These are phyloP conservation scores for Sebastes vulpes DNA, from an alignment of 2,797 vertebrate genomes.

Conservation along the genomic window DNA sequence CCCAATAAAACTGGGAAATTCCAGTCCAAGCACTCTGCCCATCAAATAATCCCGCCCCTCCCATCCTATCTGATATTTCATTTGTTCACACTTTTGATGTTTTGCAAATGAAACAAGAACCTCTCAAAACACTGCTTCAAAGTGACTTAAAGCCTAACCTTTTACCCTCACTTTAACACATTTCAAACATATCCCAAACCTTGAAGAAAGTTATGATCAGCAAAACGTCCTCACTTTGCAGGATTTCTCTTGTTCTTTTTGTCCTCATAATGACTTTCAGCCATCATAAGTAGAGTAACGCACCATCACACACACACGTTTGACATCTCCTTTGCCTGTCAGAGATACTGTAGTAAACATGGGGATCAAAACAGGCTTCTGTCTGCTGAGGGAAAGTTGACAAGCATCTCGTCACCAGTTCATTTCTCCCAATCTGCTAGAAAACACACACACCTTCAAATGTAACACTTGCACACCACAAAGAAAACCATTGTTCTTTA, in stretches of 20 bases:
- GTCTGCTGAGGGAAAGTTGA: conserved; percentile 31
- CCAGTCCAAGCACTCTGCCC: not conserved
- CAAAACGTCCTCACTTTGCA: not conserved
- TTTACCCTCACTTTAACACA: not conserved
- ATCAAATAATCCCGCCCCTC: not conserved
- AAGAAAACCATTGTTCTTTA: conserved; percentile 64
- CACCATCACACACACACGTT: not conserved
- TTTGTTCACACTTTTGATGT: not conserved
- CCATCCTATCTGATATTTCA: not conserved
- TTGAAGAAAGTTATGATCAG: not conserved
- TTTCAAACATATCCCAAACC: not conserved
- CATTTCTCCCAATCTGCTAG: conserved; percentile 18
- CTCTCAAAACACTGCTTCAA: not conserved
- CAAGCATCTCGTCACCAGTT: conserved; percentile 37
- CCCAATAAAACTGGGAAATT: not conserved
- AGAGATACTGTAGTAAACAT: conserved; percentile 15
- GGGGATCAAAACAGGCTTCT: conserved; percentile 35
- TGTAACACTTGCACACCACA: conserved; percentile 19
- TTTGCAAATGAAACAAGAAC: not conserved
- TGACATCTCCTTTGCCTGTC: conserved; percentile 7
- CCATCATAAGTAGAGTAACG: not conserved
- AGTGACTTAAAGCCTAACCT: not conserved
- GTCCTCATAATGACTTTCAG: not conserved
- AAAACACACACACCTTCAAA: conserved; percentile 38
- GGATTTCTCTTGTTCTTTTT: not conserved